Evolutionary conservation across 2,797 vertebrate genomes (phyloP), one percentile per base, ranked within the genome.

Genomic region (Pangasius djambal): DNA sequence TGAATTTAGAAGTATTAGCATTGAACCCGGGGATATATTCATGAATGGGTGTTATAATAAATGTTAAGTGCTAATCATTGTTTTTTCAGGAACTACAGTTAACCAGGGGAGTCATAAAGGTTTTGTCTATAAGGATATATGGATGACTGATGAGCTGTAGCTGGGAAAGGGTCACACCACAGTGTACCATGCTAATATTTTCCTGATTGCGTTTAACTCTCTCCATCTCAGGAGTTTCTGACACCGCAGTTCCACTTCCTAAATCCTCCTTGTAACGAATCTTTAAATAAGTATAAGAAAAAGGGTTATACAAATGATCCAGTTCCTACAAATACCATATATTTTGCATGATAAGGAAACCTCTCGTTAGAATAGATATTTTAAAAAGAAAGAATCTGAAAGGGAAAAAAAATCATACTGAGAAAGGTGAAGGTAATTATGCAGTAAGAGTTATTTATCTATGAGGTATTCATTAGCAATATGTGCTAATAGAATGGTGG

Each of bases 181-280:
- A 70, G 91, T 94, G 92, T 99, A 99, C 98, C 97, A 97, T 97
- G 96, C 98, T 99, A 93, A 99, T 98, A 93, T 97, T 97, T 92
- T 96, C 96, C 96, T 99, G 98, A 86, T 97, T 99, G 96, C 96
- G 96, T 95, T 97, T 99, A 95, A 99, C 97, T 95, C 99, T 95
- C 94, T 97, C 96, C 98, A 99, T 99, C 97, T 99, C 99, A 25
- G 98, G 98, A 81, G 98, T 99, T 94, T 98, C 98, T 93, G 98
- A 97, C 52, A 99, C 95, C 1, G 98, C 95, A 7, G 97, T 99
- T 95, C 98, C 98, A 91, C 96, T 96, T 93, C 97, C 97, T 95
- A 98, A 93, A 87, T 96, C 97, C 93, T 97, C 96, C 96, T 98
- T 99, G 95, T 99, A 99, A 48, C 96, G 97, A 95, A 97, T 97